Evolutionary conservation across 2,888 invertebrate genomes (phyloP).

Genomic region (Cabera pusaria): DNA sequence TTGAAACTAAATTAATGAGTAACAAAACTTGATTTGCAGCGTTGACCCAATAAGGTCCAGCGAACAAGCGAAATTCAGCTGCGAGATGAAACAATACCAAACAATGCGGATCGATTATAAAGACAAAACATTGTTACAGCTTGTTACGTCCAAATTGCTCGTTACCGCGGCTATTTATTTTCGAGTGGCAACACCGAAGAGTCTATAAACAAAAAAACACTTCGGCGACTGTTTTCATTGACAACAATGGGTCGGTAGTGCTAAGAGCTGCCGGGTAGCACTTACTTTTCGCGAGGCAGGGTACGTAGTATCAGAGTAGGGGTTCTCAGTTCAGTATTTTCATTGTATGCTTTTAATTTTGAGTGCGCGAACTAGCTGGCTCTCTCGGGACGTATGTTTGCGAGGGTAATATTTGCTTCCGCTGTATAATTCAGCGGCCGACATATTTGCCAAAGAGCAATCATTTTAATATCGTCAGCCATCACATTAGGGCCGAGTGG

Average conservation of each 20-base stretch:
- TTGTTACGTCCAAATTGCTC: constrained; percentile 76
- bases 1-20: constrained; percentile 25
- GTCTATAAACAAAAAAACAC: constrained; percentile 82
- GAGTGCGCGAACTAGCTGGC: constrained; percentile 85
- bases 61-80: constrained; percentile 44
- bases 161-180: constrained; percentile 77
- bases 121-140: constrained; percentile 74
- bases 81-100: constrained; percentile 57
- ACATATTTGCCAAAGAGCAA: constrained; percentile 86
- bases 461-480: constrained; percentile 85
- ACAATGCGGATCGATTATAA: constrained; percentile 62
- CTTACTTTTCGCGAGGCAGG: constrained; percentile 82
- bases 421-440: constrained; percentile 86
- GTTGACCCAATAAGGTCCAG: constrained; percentile 35
- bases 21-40: constrained; percentile 22
- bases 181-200: constrained; percentile 80
- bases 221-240: constrained; percentile 78
- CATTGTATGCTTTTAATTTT: constrained; percentile 86
- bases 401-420: constrained; percentile 85
- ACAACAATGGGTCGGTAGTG: constrained; percentile 75
- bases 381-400: constrained; percentile 84
- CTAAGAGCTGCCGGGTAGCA: constrained; percentile 74
- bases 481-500: constrained; percentile 77
- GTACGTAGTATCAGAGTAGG: constrained; percentile 75
- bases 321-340: constrained; percentile 80